Evolutionary conservation across 2,113 vertebrate species (phyloP).

Genomic region (Phalacrocorax carbo): DNA sequence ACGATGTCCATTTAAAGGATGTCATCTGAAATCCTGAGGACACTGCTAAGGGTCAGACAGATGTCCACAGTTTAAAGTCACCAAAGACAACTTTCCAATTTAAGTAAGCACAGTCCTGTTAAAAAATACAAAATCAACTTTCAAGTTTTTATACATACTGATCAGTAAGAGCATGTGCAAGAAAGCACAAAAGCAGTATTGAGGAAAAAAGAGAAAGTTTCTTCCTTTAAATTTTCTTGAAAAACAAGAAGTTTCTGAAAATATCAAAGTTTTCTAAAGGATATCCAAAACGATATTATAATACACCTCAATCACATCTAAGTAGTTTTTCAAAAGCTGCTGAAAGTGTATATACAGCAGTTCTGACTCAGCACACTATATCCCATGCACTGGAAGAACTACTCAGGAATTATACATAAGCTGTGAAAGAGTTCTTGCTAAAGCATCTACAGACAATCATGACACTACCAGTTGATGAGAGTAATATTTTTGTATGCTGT

Average conservation of each 20-base stretch:
- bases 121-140: not conserved
- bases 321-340: not conserved
- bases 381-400: not conserved
- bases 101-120: not conserved
- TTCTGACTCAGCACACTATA: not conserved
- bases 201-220: not conserved
- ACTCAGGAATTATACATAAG: not conserved
- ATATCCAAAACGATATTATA: not conserved
- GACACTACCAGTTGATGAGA: not conserved
- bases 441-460: too few relatives aligned
- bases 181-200: not conserved
- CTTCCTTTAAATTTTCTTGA: not conserved
- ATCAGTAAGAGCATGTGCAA: not conserved
- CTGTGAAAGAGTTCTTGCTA: not conserved
- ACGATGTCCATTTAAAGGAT: not conserved
- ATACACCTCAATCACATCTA: not conserved
- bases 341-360: not conserved
- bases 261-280: not conserved
- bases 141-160: not conserved
- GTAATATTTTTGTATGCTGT: not conserved
- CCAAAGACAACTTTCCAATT: not conserved
- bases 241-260: not conserved
- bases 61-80: not conserved
- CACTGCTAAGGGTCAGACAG: not conserved
- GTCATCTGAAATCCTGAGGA: not conserved